Evolutionary conservation across 2,113 vertebrate species (phyloP).

Genomic region (Formicarius rufipectus): DNA sequence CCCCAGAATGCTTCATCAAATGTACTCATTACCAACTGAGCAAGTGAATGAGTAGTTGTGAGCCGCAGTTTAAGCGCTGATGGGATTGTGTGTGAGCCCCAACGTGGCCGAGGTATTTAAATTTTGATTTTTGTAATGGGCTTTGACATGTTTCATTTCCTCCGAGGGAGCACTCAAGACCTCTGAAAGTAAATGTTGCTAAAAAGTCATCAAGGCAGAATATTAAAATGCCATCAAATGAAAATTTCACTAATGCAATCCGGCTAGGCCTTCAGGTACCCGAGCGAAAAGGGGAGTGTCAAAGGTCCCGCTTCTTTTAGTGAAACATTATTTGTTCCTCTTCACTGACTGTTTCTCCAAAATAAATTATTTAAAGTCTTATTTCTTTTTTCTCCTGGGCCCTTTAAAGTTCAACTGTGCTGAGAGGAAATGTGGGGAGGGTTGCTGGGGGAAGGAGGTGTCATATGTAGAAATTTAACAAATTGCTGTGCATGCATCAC

Average conservation of each 20-base stretch:
- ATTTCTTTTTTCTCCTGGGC: constrained; percentile 86
- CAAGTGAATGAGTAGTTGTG: constrained; percentile 96
- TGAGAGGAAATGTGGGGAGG: constrained; percentile 52
- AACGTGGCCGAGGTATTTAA: constrained; percentile 99
- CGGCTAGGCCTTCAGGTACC: constrained; percentile 94
- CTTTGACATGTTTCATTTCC: constrained; percentile 99
- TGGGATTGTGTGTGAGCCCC: constrained; percentile 93
- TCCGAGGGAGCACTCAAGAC: constrained; percentile 95
- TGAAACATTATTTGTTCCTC: constrained; percentile 99
- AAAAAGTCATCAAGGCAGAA: constrained; percentile 99
- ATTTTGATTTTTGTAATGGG: constrained; percentile 99
- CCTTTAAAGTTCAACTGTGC: constrained; percentile 86
- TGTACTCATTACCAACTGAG: constrained; percentile 95
- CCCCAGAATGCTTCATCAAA: constrained; percentile 99
- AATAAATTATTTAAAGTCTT: constrained; percentile 99
- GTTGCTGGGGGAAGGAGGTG: not conserved
- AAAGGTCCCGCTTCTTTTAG: constrained; percentile 90
- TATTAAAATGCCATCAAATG: constrained; percentile 99
- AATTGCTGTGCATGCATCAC: not conserved
- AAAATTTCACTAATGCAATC: constrained; percentile 99
- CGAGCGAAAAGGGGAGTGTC: constrained; percentile 82
- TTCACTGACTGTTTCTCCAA: constrained; percentile 95
- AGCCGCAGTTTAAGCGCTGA: constrained; percentile 88
- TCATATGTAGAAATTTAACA: constrained; percentile 31
- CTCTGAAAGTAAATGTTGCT: constrained; percentile 99